phyloP scores from a whole-genome alignment of 2,888 invertebrate genomes.

The Brenthis hecate region DNA sequence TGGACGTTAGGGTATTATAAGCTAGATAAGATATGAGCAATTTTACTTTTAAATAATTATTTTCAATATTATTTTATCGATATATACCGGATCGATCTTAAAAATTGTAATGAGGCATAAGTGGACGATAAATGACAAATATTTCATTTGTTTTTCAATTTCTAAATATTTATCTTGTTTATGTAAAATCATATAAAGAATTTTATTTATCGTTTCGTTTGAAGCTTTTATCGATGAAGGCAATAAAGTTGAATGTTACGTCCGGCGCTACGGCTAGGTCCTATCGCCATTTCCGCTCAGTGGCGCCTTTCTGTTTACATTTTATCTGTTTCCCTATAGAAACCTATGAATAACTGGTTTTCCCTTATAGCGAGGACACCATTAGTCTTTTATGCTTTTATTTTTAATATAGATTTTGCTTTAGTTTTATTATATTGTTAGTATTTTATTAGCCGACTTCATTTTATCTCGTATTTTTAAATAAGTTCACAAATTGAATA shows the following conservation, averaged over 20 bases:
- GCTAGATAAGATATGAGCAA: too few species aligned
- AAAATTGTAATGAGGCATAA: too few species aligned
- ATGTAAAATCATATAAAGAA: background rate
- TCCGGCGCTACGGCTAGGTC: conserved; percentile 17
- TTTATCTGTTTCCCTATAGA: conserved; percentile 17
- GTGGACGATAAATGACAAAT: too few species aligned
- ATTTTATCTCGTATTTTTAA: too few species aligned
- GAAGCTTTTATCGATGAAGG: conserved; percentile 6
- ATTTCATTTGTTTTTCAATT: too few species aligned
- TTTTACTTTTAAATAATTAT: too few species aligned
- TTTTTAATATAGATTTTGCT: background rate
- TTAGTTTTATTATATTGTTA: background rate
- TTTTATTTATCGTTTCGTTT: background rate
- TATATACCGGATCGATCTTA: too few species aligned
- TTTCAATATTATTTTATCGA: too few species aligned
- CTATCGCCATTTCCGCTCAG: conserved; percentile 22
- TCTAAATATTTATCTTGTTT: background rate
- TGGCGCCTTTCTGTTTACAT: conserved; percentile 14
- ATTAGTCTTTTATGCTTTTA: conserved; percentile 1
- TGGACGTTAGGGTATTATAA: too few species aligned
- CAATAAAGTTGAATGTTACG: conserved; percentile 10
- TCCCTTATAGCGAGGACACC: conserved; percentile 9
- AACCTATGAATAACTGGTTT: conserved; percentile 20
- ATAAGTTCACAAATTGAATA: too few species aligned
- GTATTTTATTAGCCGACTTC: too few species aligned